Conservation (phyloP, 2,888 invertebrate genomes). For the Plebejus anna region DNA sequence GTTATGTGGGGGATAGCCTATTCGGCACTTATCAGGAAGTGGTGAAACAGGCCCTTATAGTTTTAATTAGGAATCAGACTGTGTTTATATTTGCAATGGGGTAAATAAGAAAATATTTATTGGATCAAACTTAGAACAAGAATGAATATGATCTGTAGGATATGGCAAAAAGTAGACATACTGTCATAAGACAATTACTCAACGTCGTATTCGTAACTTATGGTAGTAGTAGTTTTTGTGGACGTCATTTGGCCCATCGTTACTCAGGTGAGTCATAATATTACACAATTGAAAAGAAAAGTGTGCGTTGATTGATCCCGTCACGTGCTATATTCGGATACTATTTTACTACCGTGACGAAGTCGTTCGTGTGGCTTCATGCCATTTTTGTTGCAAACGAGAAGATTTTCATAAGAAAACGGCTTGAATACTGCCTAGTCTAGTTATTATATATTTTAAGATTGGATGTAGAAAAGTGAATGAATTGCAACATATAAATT, state of each 20-base stretch:
- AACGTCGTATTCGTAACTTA: neutral
- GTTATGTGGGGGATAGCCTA: too few relatives aligned
- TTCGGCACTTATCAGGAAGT: too few relatives aligned
- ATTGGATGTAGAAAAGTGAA: too few relatives aligned
- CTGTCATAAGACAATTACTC: conserved; percentile 3
- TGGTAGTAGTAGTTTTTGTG: neutral
- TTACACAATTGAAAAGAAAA: conserved; percentile 25
- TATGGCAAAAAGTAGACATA: neutral
- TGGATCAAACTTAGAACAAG: neutral
- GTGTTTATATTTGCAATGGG: too few relatives aligned
- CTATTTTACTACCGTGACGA: conserved; percentile 9
- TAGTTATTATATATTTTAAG: too few relatives aligned
- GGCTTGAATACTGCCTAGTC: neutral
- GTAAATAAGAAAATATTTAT: neutral
- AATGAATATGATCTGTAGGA: neutral
- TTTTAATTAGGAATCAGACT: too few relatives aligned
- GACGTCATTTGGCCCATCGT: conserved; percentile 4
- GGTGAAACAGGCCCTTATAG: too few relatives aligned
- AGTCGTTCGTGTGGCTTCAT: neutral
- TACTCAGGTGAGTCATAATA: conserved; percentile 11
- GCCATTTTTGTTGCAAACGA: neutral
- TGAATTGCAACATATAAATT: too few relatives aligned
- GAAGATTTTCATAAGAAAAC: neutral
- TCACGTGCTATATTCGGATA: conserved; percentile 15
- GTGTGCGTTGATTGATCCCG: conserved; percentile 7